phyloP scores from a whole-genome alignment of 2,113 vertebrate genomes.

The Herpetotheres cachinnans region DNA sequence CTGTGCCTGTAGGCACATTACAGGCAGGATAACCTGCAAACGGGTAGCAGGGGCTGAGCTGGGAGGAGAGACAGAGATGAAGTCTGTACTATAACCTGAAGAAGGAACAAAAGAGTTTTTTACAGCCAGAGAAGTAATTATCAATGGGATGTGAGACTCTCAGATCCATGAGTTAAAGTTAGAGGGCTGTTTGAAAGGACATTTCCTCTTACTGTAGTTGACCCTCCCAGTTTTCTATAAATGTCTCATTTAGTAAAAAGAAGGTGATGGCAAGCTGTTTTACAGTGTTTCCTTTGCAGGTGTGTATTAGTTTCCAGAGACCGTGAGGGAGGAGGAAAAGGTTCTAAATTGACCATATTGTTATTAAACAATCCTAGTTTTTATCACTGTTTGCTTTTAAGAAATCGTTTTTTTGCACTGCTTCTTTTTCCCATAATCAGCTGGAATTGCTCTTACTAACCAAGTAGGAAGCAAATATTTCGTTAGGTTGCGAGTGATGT shows the following conservation, averaged over 20 bases:
- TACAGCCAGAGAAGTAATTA: background rate
- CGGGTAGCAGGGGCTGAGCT: background rate
- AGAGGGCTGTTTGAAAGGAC: background rate
- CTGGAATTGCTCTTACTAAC: background rate
- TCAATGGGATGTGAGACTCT: background rate
- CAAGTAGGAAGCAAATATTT: background rate
- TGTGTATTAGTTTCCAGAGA: background rate
- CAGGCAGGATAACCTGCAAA: background rate
- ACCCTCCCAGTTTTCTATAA: background rate
- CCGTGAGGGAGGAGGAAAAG: background rate
- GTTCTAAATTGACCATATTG: background rate
- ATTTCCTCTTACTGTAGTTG: background rate
- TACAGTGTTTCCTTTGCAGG: background rate
- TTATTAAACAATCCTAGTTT: background rate
- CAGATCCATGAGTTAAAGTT: background rate
- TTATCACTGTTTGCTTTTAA: background rate
- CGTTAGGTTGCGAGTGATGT: background rate
- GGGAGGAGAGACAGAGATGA: background rate
- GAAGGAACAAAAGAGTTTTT: background rate
- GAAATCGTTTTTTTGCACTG: background rate
- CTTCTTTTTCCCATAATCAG: background rate
- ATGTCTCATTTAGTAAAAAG: background rate
- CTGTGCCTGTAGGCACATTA: background rate
- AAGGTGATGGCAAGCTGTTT: background rate
- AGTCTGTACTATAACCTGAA: background rate